phyloP scores from a whole-genome alignment of 2,113 vertebrate species.

The Zootoca vivipara region DNA sequence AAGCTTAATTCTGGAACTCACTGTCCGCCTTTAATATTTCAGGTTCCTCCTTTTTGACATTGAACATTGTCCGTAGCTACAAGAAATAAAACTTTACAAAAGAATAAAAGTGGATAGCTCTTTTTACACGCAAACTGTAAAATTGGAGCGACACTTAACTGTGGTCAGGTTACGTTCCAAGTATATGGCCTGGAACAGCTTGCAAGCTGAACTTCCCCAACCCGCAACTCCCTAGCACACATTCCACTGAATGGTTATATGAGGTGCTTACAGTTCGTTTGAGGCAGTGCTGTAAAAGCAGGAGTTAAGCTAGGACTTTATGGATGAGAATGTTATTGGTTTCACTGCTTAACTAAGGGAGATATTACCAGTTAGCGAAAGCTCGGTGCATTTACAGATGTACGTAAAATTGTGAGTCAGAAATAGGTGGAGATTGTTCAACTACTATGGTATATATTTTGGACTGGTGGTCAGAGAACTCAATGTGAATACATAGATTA shows the following conservation, averaged over 20 bases:
- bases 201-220: background rate
- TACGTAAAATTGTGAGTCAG: slow-evolving; percentile 44
- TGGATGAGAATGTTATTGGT: slow-evolving; percentile 61
- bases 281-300: background rate
- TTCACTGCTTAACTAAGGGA: slow-evolving; percentile 45
- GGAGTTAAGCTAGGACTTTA: slow-evolving; percentile 52
- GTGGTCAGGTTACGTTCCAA: slow-evolving; percentile 21
- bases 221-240: background rate
- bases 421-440: slow-evolving; percentile 62
- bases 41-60: slow-evolving; percentile 20
- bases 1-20: background rate
- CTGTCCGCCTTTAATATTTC: slow-evolving; percentile 14
- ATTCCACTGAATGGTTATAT: slow-evolving; percentile 35
- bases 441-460: slow-evolving; percentile 59
- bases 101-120: slow-evolving; percentile 40
- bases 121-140: slow-evolving; percentile 38
- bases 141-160: slow-evolving; percentile 12
- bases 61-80: slow-evolving; percentile 18
- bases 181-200: slow-evolving; percentile 6
- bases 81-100: slow-evolving; percentile 4
- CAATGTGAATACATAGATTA: background rate
- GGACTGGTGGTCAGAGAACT: slow-evolving; percentile 50
- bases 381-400: background rate
- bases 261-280: slow-evolving; percentile 2
- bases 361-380: slow-evolving; percentile 41